phyloP scores from a whole-genome alignment of 2,888 invertebrate species.

The Acanthosepion lycidas region DNA sequence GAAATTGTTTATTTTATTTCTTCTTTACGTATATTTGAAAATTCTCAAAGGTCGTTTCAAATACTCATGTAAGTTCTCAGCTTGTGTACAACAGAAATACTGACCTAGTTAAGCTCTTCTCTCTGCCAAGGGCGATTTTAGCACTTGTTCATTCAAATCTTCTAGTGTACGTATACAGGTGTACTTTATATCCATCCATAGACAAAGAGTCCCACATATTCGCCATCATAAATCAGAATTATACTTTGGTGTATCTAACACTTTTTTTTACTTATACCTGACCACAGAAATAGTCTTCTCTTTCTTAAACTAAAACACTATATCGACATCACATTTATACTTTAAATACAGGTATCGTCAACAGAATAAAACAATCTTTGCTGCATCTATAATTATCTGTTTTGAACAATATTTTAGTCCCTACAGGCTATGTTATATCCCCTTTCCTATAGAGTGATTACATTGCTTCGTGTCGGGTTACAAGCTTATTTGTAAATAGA shows the following conservation, averaged over 20 bases:
- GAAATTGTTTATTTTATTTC: background rate
- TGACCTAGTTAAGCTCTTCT: background rate
- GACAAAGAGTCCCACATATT: background rate
- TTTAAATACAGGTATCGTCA: background rate
- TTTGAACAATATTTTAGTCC: conserved; percentile 4
- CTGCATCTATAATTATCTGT: background rate
- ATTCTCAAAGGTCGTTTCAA: background rate
- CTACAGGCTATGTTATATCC: background rate
- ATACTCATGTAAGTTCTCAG: background rate
- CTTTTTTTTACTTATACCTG: background rate
- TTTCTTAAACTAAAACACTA: background rate
- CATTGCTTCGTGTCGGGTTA: background rate
- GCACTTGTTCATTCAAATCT: conserved; percentile 20
- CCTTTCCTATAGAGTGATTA: background rate
- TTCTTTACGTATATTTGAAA: background rate
- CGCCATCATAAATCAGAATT: background rate
- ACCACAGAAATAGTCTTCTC: background rate
- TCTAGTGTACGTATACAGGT: background rate
- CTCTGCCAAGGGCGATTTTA: background rate
- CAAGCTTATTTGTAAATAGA: background rate
- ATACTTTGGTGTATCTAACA: background rate
- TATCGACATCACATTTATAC: too few species aligned
- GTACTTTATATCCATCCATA: background rate
- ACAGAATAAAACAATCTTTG: background rate
- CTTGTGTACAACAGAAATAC: background rate